phyloP scores from a whole-genome alignment of 2,113 vertebrate species.

The Neopipo cinnamomea region DNA sequence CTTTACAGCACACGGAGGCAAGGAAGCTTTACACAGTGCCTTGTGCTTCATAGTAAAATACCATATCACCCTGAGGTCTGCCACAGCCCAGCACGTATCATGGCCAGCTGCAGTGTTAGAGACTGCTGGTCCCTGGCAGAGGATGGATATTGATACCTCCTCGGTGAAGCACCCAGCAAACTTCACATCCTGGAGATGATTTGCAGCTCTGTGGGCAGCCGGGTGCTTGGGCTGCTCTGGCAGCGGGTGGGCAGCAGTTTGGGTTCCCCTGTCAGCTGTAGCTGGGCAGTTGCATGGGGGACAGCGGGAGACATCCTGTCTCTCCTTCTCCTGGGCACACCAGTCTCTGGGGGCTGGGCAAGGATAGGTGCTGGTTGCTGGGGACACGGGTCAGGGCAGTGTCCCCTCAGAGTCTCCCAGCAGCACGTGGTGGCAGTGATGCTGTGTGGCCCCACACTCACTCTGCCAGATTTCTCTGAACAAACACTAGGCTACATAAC shows the following conservation, averaged over 20 bases:
- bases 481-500: background rate
- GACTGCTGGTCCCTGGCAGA: background rate
- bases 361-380: background rate
- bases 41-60: background rate
- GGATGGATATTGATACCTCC: accelerated
- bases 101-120: accelerated
- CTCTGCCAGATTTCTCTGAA: background rate
- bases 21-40: background rate
- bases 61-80: background rate
- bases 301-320: accelerated
- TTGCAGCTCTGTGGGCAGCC: background rate
- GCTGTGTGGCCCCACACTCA: accelerated
- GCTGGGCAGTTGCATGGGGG: background rate
- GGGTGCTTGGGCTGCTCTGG: background rate
- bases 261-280: background rate
- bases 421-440: background rate
- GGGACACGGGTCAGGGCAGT: accelerated
- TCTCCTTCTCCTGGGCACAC: background rate
- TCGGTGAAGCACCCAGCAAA: background rate
- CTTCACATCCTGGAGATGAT: accelerated
- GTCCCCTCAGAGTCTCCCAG: background rate
- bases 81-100: background rate
- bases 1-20: background rate
- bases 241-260: background rate
- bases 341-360: accelerated